A percentile compares a stretch with the other conserved stretches of the same genome.
phyloP scores from a whole-genome alignment of 2,888 invertebrate genomes.

The Troides oblongomaculatus region DNA sequence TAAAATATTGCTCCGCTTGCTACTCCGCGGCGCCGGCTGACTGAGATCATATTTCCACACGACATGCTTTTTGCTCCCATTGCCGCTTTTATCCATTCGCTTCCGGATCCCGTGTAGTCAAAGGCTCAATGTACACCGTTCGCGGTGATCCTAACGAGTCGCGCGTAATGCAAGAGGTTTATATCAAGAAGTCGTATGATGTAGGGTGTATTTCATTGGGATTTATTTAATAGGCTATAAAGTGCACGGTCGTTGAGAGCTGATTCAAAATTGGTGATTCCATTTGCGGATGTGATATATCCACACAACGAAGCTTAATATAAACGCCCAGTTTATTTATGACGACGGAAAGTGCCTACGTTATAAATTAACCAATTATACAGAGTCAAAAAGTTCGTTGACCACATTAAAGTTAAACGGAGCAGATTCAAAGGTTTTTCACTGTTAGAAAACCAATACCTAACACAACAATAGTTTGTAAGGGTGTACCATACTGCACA shows the following conservation, averaged over 20 bases:
- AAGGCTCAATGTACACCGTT: conserved; percentile 21
- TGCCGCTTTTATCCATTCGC: conserved; percentile 38
- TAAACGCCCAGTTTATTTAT: conserved; percentile 11
- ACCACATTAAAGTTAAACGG: neutral
- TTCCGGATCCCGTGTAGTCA: conserved; percentile 32
- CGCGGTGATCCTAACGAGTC: conserved; percentile 11
- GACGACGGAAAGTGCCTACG: neutral
- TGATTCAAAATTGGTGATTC: conserved; percentile 23
- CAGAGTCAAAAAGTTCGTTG: neutral
- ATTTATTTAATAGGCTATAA: conserved; percentile 34
- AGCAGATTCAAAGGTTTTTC: neutral
- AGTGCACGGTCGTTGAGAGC: conserved; percentile 22
- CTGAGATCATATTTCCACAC: conserved; percentile 48
- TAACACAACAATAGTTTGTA: no score
- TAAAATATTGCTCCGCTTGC: conserved; percentile 37
- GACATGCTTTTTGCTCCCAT: conserved; percentile 47
- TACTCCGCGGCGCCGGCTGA: conserved; percentile 26
- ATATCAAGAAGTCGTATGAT: conserved; percentile 23
- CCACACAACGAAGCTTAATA: conserved; percentile 12
- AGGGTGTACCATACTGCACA: no score
- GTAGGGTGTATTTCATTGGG: conserved; percentile 26
- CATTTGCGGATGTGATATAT: conserved; percentile 18
- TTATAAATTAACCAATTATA: neutral
- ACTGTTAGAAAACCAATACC: neutral
- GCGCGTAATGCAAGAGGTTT: conserved; percentile 18